Evolutionary conservation across 2,113 vertebrate genomes (phyloP).

Genomic region (Sclerurus mexicanus): DNA sequence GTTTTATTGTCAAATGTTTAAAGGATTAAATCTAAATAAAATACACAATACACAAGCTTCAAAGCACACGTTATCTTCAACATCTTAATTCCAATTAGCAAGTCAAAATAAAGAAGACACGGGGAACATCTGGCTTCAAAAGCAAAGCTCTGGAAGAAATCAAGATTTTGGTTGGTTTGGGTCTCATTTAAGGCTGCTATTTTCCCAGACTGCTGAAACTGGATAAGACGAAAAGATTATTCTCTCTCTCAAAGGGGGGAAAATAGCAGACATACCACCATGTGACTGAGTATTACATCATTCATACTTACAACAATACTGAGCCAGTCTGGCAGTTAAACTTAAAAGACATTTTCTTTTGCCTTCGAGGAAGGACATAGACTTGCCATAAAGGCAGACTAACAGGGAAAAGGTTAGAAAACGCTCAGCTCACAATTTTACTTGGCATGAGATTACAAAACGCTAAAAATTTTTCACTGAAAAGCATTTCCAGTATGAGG

Average conservation of each 20-base stretch:
- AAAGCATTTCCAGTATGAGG: background rate
- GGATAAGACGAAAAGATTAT: background rate
- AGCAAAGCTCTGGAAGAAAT: conserved; percentile 39
- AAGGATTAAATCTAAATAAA: conserved; percentile 57
- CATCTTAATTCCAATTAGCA: conserved; percentile 56
- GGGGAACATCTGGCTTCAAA: conserved; percentile 36
- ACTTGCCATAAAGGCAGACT: background rate
- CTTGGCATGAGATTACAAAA: background rate
- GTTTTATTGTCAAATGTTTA: conserved; percentile 56
- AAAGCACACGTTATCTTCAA: conserved; percentile 40
- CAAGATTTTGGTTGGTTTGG: conserved; percentile 16
- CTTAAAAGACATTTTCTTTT: conserved; percentile 23
- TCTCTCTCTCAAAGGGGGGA: background rate
- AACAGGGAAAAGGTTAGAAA: background rate
- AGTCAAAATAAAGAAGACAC: conserved; percentile 44
- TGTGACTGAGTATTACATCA: conserved; percentile 27
- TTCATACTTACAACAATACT: background rate
- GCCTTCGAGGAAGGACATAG: background rate
- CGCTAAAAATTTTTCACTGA: background rate
- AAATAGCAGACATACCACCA: conserved; percentile 22
- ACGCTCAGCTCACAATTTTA: background rate
- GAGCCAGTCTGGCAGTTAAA: conserved; percentile 23
- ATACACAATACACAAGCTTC: conserved; percentile 33
- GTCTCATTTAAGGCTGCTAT: conserved; percentile 3
- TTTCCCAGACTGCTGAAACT: conserved; percentile 18